Conservation (phyloP, 2,888 invertebrate species). For the Pecten maximus region DNA sequence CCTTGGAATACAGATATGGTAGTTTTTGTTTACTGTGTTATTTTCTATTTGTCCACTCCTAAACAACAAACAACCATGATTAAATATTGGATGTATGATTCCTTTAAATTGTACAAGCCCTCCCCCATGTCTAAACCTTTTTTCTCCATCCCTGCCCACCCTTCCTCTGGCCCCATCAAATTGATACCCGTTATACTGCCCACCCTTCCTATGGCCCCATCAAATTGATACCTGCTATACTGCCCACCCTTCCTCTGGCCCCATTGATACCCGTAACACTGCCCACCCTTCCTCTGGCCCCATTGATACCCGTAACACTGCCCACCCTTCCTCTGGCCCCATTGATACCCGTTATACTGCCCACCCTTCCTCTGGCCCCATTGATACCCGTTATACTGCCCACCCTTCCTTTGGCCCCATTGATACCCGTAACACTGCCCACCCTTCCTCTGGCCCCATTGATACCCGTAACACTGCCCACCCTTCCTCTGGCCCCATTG, state of each 20-base stretch:
- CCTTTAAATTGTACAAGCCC: too few relatives aligned
- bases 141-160: background rate
- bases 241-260: background rate
- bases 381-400: background rate
- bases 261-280: background rate
- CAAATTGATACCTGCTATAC: background rate
- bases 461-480: background rate
- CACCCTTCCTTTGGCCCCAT: background rate
- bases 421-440: background rate
- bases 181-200: background rate
- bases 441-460: background rate
- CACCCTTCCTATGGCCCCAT: background rate
- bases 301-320: background rate
- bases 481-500: background rate
- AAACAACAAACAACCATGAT: too few relatives aligned
- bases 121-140: too few relatives aligned
- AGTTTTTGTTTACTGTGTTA: too few relatives aligned
- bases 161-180: too few relatives aligned
- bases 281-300: background rate
- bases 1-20: too few relatives aligned
- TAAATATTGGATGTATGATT: too few relatives aligned
- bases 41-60: too few relatives aligned
- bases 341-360: background rate
- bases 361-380: background rate
- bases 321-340: background rate